Evolutionary conservation across 2,797 vertebrate species (phyloP), one percentile per base, ranked within the genome.

Genomic region (Vultur gryphus): DNA sequence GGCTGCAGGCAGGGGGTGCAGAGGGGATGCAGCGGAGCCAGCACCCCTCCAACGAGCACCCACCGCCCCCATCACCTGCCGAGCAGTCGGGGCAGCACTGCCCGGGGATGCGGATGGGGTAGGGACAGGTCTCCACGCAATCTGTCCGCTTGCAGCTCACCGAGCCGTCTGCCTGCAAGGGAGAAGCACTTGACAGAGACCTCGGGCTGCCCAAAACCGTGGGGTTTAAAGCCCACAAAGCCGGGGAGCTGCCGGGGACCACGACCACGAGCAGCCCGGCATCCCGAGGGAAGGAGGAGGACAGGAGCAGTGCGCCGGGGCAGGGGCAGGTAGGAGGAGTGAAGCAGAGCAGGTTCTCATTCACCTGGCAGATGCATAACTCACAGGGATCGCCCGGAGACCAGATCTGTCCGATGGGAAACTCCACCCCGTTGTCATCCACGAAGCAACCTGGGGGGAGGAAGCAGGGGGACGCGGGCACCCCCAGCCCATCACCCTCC

Each of bases 321-420:
- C 11, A 24, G 48, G 85, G 83, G 16, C 16, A 19, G 77, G 83
- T 59, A 85, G 95, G 94, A 73, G 89, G 72, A 89, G 94, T 82
- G 95, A 95, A 97, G 97, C 97, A 96, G 95, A 95, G 97, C 98
- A 98, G 98, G 98, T 94, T 97, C 97, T 97, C 98, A 98, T 98
- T 98, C 98, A 98, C 98, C 98, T 98, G 98, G 97, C 98, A 98
- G 97, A 98, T 97, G 98, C 98, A 98, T 93, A 98, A 98, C 98
- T 98, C 98, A 98, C 98, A 98, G 95, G 98, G 98, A 93, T 98
- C 98, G 91, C 98, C 98, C 10, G 98, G 98, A 51, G 98, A 98
- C 98, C 98, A 98, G 95, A 98, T 98, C 97, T 98, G 98, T 95
- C 98, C 98, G 15, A 98, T 28, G 4, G 98, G 98, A 96, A 98